phyloP scores from a whole-genome alignment of 2,888 invertebrate species.

The Andrena camellia region DNA sequence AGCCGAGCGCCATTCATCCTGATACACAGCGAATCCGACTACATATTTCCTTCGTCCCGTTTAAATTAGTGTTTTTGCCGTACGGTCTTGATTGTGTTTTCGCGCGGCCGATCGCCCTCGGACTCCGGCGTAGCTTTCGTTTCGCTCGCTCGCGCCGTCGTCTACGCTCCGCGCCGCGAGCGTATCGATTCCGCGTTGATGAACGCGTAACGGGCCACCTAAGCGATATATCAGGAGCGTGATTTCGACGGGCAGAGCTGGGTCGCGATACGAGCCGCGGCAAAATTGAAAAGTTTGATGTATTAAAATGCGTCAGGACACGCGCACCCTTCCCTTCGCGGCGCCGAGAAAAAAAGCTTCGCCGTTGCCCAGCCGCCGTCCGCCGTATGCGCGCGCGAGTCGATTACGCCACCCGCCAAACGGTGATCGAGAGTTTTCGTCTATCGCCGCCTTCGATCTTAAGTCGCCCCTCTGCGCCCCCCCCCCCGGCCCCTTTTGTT shows the following conservation, averaged over 20 bases:
- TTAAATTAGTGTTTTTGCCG: slow-evolving; percentile 81
- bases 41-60: slow-evolving; percentile 82
- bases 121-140: neutral
- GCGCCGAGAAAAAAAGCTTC: slow-evolving; percentile 30
- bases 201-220: slow-evolving; percentile 76
- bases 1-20: slow-evolving; percentile 79
- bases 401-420: slow-evolving; percentile 68
- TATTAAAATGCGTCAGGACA: slow-evolving; percentile 79
- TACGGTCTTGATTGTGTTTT: slow-evolving; percentile 78
- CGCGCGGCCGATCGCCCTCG: slow-evolving; percentile 48
- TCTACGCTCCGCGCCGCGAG: slow-evolving; percentile 18
- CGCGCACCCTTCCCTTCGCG: slow-evolving; percentile 47
- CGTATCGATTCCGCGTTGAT: slow-evolving; percentile 78
- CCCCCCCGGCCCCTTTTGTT: neutral
- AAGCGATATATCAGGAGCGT: slow-evolving; percentile 81
- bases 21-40: slow-evolving; percentile 81
- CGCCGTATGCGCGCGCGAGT: slow-evolving; percentile 42
- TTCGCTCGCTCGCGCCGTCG: neutral
- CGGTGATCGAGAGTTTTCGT: slow-evolving; percentile 65
- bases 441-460: slow-evolving; percentile 54
- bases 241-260: slow-evolving; percentile 69
- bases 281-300: slow-evolving; percentile 83
- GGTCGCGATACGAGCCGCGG: slow-evolving; percentile 64
- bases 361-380: neutral
- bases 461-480: slow-evolving; percentile 13